These are phyloP conservation scores for Dorcus parallelipipedus DNA, from an alignment of 2,888 invertebrate species.

Conservation along the genomic window DNA sequence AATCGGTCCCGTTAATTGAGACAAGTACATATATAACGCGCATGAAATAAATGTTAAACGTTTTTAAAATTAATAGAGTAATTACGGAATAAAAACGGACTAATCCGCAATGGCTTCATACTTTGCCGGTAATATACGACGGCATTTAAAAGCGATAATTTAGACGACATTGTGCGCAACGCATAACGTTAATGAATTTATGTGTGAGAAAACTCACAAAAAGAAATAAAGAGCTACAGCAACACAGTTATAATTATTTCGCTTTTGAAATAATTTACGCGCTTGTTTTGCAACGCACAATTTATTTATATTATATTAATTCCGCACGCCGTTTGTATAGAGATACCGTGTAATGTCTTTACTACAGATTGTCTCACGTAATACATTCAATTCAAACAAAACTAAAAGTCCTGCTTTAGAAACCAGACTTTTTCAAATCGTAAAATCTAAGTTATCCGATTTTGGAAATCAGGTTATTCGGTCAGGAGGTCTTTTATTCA, in stretches of 20 bases:
- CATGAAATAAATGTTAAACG: neutral
- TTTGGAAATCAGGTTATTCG: too few species aligned
- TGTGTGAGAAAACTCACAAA: neutral
- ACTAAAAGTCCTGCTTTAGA: too few species aligned
- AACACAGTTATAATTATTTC: neutral
- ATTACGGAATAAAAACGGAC: neutral
- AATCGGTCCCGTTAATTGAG: too few species aligned
- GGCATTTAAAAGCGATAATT: neutral
- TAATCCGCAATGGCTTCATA: neutral
- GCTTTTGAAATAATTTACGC: neutral
- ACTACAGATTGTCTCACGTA: too few species aligned
- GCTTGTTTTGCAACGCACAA: neutral
- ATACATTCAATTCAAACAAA: too few species aligned
- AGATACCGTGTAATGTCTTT: too few species aligned
- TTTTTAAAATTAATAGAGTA: neutral
- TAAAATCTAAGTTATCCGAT: too few species aligned
- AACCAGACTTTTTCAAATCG: too few species aligned
- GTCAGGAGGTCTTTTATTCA: too few species aligned
- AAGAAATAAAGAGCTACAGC: neutral
- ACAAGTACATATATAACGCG: too few species aligned
- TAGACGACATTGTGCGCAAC: neutral
- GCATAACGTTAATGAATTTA: constrained; percentile 1
- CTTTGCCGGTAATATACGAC: neutral
- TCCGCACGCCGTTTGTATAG: too few species aligned
- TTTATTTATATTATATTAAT: too few species aligned